Evolutionary conservation across 1,140 invertebrate species (phyloP).

Genomic region (Hyphantria cunea): DNA sequence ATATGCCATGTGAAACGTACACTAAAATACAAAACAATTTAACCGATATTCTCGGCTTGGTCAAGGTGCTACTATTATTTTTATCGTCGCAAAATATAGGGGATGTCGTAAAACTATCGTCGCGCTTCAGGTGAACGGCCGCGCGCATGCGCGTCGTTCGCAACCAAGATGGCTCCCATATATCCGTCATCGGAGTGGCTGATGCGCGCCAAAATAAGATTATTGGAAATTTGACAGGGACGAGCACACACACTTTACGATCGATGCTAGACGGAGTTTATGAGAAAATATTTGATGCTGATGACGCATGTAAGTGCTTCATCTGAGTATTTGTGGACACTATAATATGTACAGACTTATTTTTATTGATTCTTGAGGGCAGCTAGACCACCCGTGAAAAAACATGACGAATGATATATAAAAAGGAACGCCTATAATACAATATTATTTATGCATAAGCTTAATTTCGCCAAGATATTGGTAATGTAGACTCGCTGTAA

Average conservation of each 20-base stretch:
- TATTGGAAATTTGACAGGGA: conserved; percentile 79
- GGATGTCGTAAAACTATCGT: conserved; percentile 70
- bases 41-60: conserved; percentile 37
- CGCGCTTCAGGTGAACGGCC: conserved; percentile 75
- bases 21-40: conserved; percentile 24
- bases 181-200: conserved; percentile 74
- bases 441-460: too few species aligned
- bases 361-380: conserved; percentile 27
- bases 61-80: conserved; percentile 70
- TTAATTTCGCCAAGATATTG: too few species aligned
- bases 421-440: too few species aligned
- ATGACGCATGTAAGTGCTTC: conserved; percentile 73
- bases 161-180: conserved; percentile 70
- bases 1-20: too few species aligned
- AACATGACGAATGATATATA: too few species aligned
- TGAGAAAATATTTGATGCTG: conserved; percentile 48
- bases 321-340: conserved; percentile 55
- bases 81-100: conserved; percentile 69
- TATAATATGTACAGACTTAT: neutral
- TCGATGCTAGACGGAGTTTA: conserved; percentile 53
- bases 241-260: conserved; percentile 61
- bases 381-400: neutral
- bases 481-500: too few species aligned
- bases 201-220: conserved; percentile 81
- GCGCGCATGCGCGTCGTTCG: conserved; percentile 61